Conservation (phyloP, 1,140 invertebrate species). For the Seison nebaliae region DNA sequence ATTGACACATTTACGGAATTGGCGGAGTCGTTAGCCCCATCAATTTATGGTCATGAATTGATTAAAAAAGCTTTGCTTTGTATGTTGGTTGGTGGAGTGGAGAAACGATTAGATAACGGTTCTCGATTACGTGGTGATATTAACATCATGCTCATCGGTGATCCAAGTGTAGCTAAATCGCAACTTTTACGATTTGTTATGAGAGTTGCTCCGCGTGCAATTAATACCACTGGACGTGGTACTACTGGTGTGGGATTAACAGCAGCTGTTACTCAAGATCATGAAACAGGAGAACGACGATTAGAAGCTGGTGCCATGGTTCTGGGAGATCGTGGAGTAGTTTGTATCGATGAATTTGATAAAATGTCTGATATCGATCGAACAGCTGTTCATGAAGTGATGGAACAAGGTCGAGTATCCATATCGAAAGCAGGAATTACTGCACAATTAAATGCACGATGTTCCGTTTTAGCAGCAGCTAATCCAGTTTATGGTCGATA, state of each 20-base stretch:
- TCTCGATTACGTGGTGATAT: slow-evolving; percentile 84
- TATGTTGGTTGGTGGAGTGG: slow-evolving; percentile 68
- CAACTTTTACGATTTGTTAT: slow-evolving; percentile 73
- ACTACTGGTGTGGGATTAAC: slow-evolving; percentile 86
- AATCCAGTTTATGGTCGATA: slow-evolving; percentile 98
- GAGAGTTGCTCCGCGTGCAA: slow-evolving; percentile 66
- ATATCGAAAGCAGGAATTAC: slow-evolving; percentile 97
- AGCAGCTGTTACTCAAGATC: slow-evolving; percentile 45
- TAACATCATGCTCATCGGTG: slow-evolving; percentile 81
- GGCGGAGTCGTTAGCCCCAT: slow-evolving; percentile 70
- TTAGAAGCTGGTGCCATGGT: slow-evolving; percentile 97
- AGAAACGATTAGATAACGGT: slow-evolving; percentile 79
- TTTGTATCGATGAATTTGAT: slow-evolving; percentile 98
- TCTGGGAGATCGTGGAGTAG: slow-evolving; percentile 80
- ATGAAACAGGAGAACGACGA: slow-evolving; percentile 32
- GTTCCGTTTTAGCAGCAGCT: slow-evolving; percentile 84
- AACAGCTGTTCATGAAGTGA: slow-evolving; percentile 91
- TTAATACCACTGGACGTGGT: slow-evolving; percentile 82
- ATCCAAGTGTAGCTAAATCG: slow-evolving; percentile 94
- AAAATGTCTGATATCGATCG: slow-evolving; percentile 99
- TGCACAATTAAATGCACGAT: slow-evolving; percentile 80
- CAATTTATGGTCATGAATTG: slow-evolving; percentile 84
- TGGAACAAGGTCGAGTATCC: slow-evolving; percentile 50
- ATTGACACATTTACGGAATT: slow-evolving; percentile 63
- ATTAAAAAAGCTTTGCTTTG: slow-evolving; percentile 90